phyloP scores from a whole-genome alignment of 1,140 invertebrate species.

The Heterodera carotae region DNA sequence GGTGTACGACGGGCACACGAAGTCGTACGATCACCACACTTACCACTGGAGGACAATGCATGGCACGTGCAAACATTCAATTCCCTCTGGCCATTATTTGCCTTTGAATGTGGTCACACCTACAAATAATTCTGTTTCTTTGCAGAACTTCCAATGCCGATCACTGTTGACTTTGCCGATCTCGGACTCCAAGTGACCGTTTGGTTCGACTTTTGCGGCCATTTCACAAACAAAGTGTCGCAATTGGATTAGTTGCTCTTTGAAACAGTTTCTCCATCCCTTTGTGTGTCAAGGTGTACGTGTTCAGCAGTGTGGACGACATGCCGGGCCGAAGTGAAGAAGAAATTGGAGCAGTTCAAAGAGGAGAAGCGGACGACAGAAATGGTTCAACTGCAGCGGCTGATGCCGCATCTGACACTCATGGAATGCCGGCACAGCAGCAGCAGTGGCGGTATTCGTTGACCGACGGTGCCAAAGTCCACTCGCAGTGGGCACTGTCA shows the following conservation, averaged over 20 bases:
- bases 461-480: slow-evolving; percentile 34
- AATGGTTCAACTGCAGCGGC: background rate
- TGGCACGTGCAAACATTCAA: slow-evolving; percentile 31
- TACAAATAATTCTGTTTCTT: background rate
- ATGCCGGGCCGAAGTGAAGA: slow-evolving; percentile 26
- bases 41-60: slow-evolving; percentile 64
- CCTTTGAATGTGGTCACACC: no score
- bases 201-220: slow-evolving; percentile 65
- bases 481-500: slow-evolving; percentile 50
- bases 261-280: no score
- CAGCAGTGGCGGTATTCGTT: slow-evolving; percentile 14
- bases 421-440: background rate
- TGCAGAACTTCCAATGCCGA: slow-evolving; percentile 62
- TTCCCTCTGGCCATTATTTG: background rate
- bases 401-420: background rate
- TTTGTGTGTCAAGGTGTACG: slow-evolving; percentile 47
- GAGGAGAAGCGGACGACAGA: background rate
- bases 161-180: slow-evolving; percentile 54
- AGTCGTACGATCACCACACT: slow-evolving; percentile 61
- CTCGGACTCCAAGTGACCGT: slow-evolving; percentile 56
- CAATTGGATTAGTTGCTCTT: no score
- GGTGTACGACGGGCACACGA: slow-evolving; percentile 58
- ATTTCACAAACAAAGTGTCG: slow-evolving; percentile 64
- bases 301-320: slow-evolving; percentile 58
- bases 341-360: background rate